Evolutionary conservation across 1,140 invertebrate genomes (phyloP), one percentile per base, ranked within the genome.

Genomic region (Habropoda laboriosa): DNA sequence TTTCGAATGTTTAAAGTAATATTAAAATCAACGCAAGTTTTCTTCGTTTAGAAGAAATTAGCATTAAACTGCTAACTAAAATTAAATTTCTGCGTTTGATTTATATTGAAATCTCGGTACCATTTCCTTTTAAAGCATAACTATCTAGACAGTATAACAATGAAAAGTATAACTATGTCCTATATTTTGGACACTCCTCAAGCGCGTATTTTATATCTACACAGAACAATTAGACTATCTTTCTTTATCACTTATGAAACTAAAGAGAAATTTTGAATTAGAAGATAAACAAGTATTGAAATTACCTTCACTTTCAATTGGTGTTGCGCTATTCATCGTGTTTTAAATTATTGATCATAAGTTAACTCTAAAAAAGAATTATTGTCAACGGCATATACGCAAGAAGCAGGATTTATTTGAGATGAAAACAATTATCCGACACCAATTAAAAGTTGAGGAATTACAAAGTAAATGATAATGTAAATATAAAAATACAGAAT

Each of bases 401-500:
- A 40, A 13, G 6, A 21, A 74, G 1, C 2, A 3, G 42, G 13
- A 53, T 27, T n/a, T 42, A 49, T 16, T 24, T 58, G n/a, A 58
- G 3, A 8, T n/a, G 0, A 13, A 8, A 3, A 45, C n/a, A n/a
- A 32, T 42, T 38, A 2, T n/a, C 18, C 51, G 42, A 1, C 24
- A 68, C 27, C n/a, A 21, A 76, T 76, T 76, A 27, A n/a, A 58
- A 83, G 35, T 55, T 53, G 47, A 42, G 51, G 32, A 51, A 47
- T 60, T 55, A n/a, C 58, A 55, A 79, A 49, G 76, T 84, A 84
- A 80, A 58, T 76, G 85, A 85, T 45, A 68, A 51, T 89, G 88
- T 89, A 90, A 85, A 90, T 89, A 90, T 78, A 79, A 82, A 86
- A 63, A 78, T 71, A 82, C 80, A 83, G 70, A 85, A 79, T 85